A percentile compares a stretch with the other conserved stretches of the same genome.
These are phyloP conservation scores for Nanorana parkeri DNA, from an alignment of 2,113 vertebrate species.

Conservation along the genomic window DNA sequence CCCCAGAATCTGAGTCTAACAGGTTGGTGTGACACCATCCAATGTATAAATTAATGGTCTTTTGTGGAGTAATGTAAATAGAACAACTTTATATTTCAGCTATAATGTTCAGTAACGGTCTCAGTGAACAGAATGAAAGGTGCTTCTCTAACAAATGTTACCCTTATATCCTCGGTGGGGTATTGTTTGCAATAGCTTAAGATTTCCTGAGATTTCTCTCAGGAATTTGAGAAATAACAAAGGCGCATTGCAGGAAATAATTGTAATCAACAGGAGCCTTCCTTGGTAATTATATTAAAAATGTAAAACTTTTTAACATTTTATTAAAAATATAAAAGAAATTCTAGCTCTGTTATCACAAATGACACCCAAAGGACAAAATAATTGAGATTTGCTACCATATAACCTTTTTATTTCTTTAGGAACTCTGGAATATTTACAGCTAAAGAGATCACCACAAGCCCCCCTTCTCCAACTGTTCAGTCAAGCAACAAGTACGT, in stretches of 20 bases:
- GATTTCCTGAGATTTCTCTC: neutral
- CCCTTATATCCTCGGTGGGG: no score
- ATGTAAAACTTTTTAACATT: no score
- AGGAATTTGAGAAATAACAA: neutral
- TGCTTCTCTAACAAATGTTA: no score
- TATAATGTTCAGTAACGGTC: no score
- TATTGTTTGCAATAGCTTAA: neutral
- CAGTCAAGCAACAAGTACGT: conserved; percentile 32
- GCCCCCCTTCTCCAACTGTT: neutral
- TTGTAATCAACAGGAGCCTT: no score
- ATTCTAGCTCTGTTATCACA: no score
- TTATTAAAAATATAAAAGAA: no score
- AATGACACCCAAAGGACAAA: neutral
- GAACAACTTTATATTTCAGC: no score
- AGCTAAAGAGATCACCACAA: conserved; percentile 15
- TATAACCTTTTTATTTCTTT: neutral
- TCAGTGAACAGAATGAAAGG: no score
- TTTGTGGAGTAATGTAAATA: no score
- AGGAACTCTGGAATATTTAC: conserved; percentile 28
- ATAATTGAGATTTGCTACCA: neutral
- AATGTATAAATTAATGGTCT: no score
- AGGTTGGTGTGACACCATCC: neutral
- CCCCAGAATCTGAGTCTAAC: neutral
- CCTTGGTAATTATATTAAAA: no score
- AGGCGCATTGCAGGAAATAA: neutral